Conservation (phyloP, 2,888 invertebrate genomes). For the Saturnia pavonia region DNA sequence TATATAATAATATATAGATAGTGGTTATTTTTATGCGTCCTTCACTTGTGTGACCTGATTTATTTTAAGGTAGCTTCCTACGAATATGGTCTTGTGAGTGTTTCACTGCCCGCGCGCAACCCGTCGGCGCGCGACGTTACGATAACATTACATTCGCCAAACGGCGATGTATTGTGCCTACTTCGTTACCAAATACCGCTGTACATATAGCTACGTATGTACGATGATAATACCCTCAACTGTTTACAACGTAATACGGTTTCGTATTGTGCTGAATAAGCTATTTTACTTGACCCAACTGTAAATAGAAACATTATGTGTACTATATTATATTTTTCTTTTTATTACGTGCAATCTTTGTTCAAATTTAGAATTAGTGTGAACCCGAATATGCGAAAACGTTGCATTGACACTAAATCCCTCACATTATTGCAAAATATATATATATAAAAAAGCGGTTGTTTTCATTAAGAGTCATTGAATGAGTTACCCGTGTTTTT, state of each 20-base stretch:
- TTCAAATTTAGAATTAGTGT: conserved; percentile 52
- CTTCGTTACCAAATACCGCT: conserved; percentile 65
- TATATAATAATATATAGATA: conserved; percentile 50
- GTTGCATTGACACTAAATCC: conserved; percentile 38
- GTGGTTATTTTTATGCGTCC: conserved; percentile 58
- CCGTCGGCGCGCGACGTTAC: conserved; percentile 26
- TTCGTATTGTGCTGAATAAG: conserved; percentile 37
- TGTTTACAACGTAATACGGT: conserved; percentile 33
- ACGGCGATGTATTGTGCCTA: conserved; percentile 44
- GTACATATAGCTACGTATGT: conserved; percentile 55
- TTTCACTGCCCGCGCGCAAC: conserved; percentile 50
- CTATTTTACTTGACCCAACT: conserved; percentile 39
- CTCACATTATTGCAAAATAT: conserved; percentile 18
- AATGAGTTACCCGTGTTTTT: conserved; percentile 77
- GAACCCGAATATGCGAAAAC: conserved; percentile 47
- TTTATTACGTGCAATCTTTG: conserved; percentile 61
- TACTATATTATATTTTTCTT: conserved; percentile 28
- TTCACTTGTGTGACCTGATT: conserved; percentile 81
- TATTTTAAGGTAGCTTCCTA: conserved; percentile 76
- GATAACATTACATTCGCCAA: conserved; percentile 5
- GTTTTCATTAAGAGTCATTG: conserved; percentile 64
- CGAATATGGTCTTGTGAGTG: conserved; percentile 48
- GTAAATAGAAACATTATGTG: conserved; percentile 50
- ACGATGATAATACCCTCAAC: conserved; percentile 49
- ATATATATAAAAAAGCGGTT: conserved; percentile 3